These are phyloP conservation scores for Gadus chalcogrammus DNA, from an alignment of 2,113 vertebrate species.

Conservation along the genomic window DNA sequence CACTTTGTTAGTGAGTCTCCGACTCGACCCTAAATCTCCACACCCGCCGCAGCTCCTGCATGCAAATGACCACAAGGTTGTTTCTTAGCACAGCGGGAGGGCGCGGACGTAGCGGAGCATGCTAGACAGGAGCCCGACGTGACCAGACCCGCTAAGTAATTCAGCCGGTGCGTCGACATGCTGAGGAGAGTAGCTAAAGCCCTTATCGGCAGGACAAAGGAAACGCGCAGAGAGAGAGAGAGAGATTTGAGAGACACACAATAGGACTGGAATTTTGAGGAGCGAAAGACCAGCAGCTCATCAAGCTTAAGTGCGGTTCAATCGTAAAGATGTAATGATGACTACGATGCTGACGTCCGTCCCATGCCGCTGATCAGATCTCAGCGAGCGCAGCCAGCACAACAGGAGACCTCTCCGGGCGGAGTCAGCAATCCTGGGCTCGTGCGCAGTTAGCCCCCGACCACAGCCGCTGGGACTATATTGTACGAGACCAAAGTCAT, in stretches of 20 bases:
- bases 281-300: not conserved
- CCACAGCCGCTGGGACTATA: constrained; percentile 20
- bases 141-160: constrained; percentile 23
- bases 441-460: constrained; percentile 16
- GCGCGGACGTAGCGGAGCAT: constrained; percentile 16
- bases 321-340: not conserved
- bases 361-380: not conserved
- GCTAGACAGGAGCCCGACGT: constrained; percentile 20
- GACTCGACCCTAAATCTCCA: constrained; percentile 13
- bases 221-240: not conserved
- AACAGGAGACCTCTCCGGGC: not conserved
- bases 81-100: constrained; percentile 16
- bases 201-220: constrained; percentile 4
- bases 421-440: constrained; percentile 8
- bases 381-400: constrained; percentile 7
- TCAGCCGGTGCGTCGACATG: constrained; percentile 15
- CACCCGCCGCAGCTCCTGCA: constrained; percentile 20
- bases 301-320: not conserved
- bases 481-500: constrained; percentile 58
- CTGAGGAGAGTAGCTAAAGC: constrained; percentile 20
- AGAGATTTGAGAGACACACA: constrained; percentile 13
- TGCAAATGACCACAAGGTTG: constrained; percentile 25
- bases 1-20: constrained; percentile 25
- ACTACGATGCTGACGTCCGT: not conserved
- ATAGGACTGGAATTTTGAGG: constrained; percentile 7